Evolutionary conservation across 2,888 invertebrate genomes (phyloP).

Genomic region (Nomada ruficornis): DNA sequence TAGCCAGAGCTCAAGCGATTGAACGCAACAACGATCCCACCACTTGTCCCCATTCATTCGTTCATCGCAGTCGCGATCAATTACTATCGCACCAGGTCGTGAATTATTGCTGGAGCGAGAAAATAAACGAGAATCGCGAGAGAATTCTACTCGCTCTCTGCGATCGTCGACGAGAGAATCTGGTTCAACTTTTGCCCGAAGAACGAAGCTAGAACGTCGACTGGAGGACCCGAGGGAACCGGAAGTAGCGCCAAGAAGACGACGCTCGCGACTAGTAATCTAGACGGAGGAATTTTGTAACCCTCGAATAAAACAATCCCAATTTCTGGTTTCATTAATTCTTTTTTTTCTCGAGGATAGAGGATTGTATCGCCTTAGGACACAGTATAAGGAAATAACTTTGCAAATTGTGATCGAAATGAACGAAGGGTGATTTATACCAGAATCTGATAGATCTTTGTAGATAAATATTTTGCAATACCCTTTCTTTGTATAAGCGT

Average conservation of each 20-base stretch:
- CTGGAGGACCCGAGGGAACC: constrained; percentile 23
- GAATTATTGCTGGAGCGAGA: constrained; percentile 3
- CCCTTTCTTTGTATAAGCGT: no score
- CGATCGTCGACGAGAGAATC: constrained; percentile 42
- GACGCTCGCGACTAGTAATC: not conserved
- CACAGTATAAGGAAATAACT: no score
- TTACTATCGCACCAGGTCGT: not conserved
- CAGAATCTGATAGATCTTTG: constrained; percentile 3
- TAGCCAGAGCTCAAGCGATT: constrained; percentile 67
- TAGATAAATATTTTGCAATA: no score
- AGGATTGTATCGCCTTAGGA: no score
- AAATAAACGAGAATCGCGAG: not conserved
- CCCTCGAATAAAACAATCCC: not conserved
- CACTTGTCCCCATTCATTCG: constrained; percentile 43
- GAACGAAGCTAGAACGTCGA: constrained; percentile 29
- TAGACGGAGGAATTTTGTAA: not conserved
- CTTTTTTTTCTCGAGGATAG: no score
- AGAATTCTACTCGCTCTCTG: constrained; percentile 40
- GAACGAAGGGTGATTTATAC: not conserved
- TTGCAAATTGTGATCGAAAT: no score
- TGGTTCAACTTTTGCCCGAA: not conserved
- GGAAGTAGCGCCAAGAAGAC: not conserved
- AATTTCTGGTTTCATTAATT: not conserved
- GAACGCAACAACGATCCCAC: constrained; percentile 55
- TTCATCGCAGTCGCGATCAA: constrained; percentile 45